Conservation (phyloP, 2,113 vertebrate species). For the Bubalus kerabau region DNA sequence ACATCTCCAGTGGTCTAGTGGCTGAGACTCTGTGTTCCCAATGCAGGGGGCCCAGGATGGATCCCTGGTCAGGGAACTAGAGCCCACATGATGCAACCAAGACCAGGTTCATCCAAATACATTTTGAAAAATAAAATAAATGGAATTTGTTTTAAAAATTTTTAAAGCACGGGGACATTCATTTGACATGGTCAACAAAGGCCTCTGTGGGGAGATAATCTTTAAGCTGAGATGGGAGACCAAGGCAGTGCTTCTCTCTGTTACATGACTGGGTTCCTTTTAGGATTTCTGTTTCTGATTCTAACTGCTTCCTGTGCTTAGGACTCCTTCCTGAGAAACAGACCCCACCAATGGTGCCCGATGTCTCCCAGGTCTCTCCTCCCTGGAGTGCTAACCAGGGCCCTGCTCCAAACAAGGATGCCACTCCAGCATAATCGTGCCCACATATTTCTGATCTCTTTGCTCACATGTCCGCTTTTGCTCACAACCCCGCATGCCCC, state of each 20-base stretch:
- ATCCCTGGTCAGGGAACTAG: background rate
- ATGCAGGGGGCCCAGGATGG: background rate
- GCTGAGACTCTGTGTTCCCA: background rate
- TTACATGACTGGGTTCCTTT: background rate
- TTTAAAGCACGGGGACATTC: background rate
- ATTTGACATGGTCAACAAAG: background rate
- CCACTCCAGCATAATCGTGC: too few relatives aligned
- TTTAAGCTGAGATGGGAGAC: background rate
- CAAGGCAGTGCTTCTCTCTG: background rate
- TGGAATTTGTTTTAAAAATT: background rate
- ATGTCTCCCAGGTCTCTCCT: background rate
- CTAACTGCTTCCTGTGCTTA: background rate
- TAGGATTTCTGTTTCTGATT: background rate
- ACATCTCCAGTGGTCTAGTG: background rate
- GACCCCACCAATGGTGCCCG: background rate
- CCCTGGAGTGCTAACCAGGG: background rate
- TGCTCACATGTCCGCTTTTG: background rate
- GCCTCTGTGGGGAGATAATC: background rate
- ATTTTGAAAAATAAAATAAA: background rate
- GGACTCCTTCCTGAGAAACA: background rate
- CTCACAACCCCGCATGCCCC: background rate
- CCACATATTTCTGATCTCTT: background rate
- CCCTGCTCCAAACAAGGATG: background rate
- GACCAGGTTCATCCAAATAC: background rate
- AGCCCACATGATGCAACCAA: background rate